Evolutionary conservation across 1,140 invertebrate genomes (phyloP), one percentile per base, ranked within the genome.

Genomic region (Hylyphantes graminicola): DNA sequence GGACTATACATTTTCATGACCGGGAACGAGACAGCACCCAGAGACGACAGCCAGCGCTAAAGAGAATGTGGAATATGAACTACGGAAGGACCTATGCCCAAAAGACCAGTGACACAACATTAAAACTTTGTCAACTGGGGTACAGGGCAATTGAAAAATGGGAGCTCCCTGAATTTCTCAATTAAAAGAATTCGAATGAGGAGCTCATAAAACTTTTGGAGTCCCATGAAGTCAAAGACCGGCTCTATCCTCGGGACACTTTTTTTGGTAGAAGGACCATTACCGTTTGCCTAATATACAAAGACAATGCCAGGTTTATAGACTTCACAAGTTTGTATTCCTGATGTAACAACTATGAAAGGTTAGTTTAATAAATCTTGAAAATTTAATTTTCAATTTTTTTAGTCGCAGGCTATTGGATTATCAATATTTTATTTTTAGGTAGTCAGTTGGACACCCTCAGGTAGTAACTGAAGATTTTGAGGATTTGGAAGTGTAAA

Each of bases 241-340:
- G 73, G 6, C 50, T 76, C 10, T 61, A 76, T 21, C 35, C 55
- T 59, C 13, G 55, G 51, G 73, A 76, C 48, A 61, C 73, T 12
- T 76, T 76, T 59, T 76, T 61, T 51, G 21, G 55, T 7, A 21
- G 55, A 35, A 0, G 73, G 12, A 75, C 73, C 6, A 70, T 50
- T 6, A n/a, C 67, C 0, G 5, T 72, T 9, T 50, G 17, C 48
- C 35, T 50, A 7, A 11, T 50, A 3, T 21, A 72, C 68, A n/a
- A 72, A 17, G 68, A 50, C 48, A 72, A 4, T 5, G 35, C 35
- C 8, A 72, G 17, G 53, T 72, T 50, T 50, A 17, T 72, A 11
- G 68, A 72, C 53, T 72, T 72, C 4, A 72, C 35, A 15, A 50
- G 35, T 11, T 21, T 72, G 8, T 53, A 72, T 72, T 15, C 48